Base-by-base conservation (phyloP, 2,113 vertebrate species). In the Haemorhous mexicanus region DNA sequence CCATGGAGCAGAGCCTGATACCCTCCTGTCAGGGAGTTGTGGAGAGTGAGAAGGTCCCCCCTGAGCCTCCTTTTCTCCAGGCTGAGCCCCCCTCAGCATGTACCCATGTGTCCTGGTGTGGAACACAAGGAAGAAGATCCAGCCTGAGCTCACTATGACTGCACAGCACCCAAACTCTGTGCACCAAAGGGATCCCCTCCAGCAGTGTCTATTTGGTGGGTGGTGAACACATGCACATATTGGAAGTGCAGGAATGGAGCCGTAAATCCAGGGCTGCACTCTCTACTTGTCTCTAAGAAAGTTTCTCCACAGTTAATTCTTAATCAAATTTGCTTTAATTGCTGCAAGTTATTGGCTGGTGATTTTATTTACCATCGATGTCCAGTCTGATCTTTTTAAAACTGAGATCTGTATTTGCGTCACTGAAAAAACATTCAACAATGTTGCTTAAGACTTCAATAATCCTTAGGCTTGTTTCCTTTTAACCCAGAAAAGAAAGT, bases 261-360 rank as follows among this genome's bases (percentile, higher is more conserved):
- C 26, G 7, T 26, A 86, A 78, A 46, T 22, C 26, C 28, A 87
- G 61, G 37, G 80, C 47, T 77, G 86, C 85, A 58, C 85, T 49
- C 81, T 63, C 79, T 49, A 76, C 93, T 79, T 84, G 87, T 89
- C 94, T 80, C 73, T 89, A 77, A 94, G 82, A 94, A 87, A 67
- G 73, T 95, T 96, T 95, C 87, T 90, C 62, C 49, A 59, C 64
- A 81, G 92, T 85, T 96, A 96, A 97, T 93, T 53, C 93, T 95
- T 97, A 95, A 96, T 96, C 87, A 97, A 96, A 95, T 85, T 95
- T 80, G 66, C 55, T 96, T 96, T 92, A 96, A 87, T 80, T 28
- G 2, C 90, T 95, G 44, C 64, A 75, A 75, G 76, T 77, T 89
- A 92, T 73, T 93, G 95, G 95, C 80, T 33, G 0, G 69, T 35